Percentiles rank a stretch among this genome's conserved stretches.
Conservation (phyloP, 2,113 vertebrate genomes). For the Colistium nudipinnis region DNA sequence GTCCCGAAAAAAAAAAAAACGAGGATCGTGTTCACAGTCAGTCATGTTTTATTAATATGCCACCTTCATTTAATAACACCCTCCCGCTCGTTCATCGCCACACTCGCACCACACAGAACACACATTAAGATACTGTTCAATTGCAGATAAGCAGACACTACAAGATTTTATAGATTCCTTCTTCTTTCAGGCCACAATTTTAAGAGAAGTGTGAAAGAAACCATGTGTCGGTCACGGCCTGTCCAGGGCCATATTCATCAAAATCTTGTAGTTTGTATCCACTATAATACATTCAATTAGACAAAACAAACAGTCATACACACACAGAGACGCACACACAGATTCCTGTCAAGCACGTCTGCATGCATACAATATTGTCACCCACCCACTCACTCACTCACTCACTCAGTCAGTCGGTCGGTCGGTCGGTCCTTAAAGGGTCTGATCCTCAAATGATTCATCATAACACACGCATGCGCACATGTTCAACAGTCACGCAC, state of each 20-base stretch:
- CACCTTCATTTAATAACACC: constrained; percentile 61
- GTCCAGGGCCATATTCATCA: constrained; percentile 1
- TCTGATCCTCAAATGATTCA: constrained; percentile 43
- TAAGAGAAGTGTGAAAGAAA: constrained; percentile 33
- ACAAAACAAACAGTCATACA: constrained; percentile 8
- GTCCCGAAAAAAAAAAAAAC: background rate
- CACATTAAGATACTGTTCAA: constrained; percentile 36
- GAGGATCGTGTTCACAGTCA: constrained; percentile 34
- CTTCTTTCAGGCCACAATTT: constrained; percentile 39
- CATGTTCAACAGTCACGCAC: constrained; percentile 34
- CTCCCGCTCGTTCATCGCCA: constrained; percentile 21
- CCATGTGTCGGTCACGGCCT: constrained; percentile 1
- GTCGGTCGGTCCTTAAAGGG: constrained; percentile 75
- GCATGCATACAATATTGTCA: constrained; percentile 3
- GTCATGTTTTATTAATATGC: constrained; percentile 62
- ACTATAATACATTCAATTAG: constrained; percentile 38
- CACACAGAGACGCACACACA: background rate
- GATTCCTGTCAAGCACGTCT: constrained; percentile 15
- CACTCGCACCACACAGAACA: constrained; percentile 14
- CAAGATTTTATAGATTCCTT: constrained; percentile 19
- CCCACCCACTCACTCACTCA: background rate
- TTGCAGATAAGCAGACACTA: constrained; percentile 28
- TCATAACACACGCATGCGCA: constrained; percentile 47
- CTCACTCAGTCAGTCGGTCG: constrained; percentile 5
- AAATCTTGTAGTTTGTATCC: constrained; percentile 37